A percentile compares a stretch with the other conserved stretches of the same genome.
phyloP scores from a whole-genome alignment of 2,113 vertebrate genomes.

The Tychaedon coryphoeus region DNA sequence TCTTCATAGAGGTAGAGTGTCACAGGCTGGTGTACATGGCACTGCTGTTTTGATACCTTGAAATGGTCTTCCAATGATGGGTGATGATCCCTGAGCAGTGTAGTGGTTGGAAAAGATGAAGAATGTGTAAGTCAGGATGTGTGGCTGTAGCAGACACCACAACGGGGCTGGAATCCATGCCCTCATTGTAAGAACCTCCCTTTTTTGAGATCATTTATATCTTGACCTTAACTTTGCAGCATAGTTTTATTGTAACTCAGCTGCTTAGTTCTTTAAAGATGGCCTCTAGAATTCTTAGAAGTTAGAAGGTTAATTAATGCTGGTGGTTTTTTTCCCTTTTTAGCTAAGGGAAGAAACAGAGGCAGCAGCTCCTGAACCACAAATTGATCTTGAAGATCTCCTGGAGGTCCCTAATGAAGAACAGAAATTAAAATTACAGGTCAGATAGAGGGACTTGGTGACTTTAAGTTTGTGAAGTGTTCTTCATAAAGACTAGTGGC shows the following conservation, averaged over 20 bases:
- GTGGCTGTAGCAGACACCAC: neutral
- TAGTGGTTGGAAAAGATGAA: neutral
- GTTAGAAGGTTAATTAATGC: neutral
- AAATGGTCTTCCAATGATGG: neutral
- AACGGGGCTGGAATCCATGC: neutral
- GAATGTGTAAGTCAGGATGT: neutral
- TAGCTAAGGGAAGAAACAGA: slow-evolving; percentile 67
- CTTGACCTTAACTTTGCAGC: neutral
- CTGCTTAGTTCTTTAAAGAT: neutral
- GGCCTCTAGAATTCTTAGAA: neutral
- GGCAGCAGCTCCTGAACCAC: slow-evolving; percentile 81
- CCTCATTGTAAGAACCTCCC: neutral
- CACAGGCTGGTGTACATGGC: neutral
- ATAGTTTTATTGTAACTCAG: neutral
- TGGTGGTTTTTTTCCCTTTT: neutral
- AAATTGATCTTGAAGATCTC: slow-evolving; percentile 94
- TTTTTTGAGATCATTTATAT: neutral
- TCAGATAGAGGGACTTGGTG: slow-evolving; percentile 36
- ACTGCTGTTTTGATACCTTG: neutral
- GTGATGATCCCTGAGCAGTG: neutral
- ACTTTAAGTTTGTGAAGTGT: neutral
- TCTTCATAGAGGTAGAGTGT: neutral
- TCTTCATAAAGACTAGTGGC: neutral
- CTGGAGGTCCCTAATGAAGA: slow-evolving; percentile 88
- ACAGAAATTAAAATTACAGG: slow-evolving; percentile 87